phyloP scores from a whole-genome alignment of 2,797 vertebrate species.

The Antrozous pallidus region DNA sequence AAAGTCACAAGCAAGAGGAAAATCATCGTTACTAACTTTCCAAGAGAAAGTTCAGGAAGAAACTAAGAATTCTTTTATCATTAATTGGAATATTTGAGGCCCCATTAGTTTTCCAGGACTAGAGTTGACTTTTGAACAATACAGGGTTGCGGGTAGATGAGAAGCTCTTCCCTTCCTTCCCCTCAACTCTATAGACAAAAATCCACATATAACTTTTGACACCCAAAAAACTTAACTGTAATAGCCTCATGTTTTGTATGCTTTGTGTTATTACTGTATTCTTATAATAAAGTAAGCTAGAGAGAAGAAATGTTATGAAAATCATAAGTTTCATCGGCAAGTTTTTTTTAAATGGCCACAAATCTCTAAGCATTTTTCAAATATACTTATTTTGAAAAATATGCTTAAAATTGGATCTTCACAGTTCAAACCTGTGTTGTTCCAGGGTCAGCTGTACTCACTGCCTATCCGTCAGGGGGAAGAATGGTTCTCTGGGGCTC shows the following conservation, averaged over 20 bases:
- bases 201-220: not conserved
- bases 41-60: not conserved
- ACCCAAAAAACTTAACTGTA: not conserved
- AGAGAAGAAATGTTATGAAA: not conserved
- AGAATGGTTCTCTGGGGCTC: not conserved
- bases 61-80: not conserved
- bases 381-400: not conserved
- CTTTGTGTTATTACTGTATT: not conserved
- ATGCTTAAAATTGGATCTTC: not conserved
- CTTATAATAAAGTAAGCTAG: not conserved
- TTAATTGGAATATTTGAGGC: not conserved
- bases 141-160: too few relatives aligned
- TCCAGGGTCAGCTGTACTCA: not conserved
- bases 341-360: not conserved
- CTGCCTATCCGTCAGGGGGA: not conserved
- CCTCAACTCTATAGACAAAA: not conserved
- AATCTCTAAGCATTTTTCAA: not conserved
- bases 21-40: not conserved
- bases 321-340: not conserved
- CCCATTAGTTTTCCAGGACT: not conserved
- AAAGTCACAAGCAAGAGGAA: constrained; percentile 7
- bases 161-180: not conserved
- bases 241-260: not conserved
- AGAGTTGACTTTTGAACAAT: not conserved
- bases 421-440: not conserved